Percentiles rank a stretch among this genome's conserved stretches.
phyloP scores from a whole-genome alignment of 2,797 vertebrate species.

The Anabacerthia variegaticeps region DNA sequence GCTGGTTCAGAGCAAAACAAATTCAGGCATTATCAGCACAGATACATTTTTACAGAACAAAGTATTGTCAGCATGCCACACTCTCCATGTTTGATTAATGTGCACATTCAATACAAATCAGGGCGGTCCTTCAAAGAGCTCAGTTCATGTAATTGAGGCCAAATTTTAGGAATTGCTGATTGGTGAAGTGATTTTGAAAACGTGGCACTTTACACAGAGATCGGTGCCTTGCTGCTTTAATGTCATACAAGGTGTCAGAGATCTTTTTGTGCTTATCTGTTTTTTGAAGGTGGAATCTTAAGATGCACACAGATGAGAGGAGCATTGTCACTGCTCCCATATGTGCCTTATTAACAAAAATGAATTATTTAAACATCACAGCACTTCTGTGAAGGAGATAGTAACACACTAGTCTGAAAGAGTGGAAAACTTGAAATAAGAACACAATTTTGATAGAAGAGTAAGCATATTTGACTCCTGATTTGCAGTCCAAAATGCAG shows the following conservation, averaged over 20 bases:
- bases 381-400: not conserved
- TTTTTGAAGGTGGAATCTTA: not conserved
- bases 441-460: not conserved
- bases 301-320: not conserved
- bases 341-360: not conserved
- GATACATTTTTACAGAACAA: slow-evolving; percentile 35
- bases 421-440: not conserved
- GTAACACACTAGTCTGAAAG: not conserved
- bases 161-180: slow-evolving; percentile 30
- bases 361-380: not conserved
- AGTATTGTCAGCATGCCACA: slow-evolving; percentile 34
- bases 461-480: not conserved
- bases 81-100: slow-evolving; percentile 36
- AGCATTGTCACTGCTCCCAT: not conserved
- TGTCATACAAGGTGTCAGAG: not conserved
- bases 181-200: slow-evolving; percentile 48
- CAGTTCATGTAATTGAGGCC: not conserved
- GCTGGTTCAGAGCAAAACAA: slow-evolving; percentile 8
- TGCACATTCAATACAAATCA: slow-evolving; percentile 12
- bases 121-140: not conserved
- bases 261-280: not conserved
- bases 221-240: not conserved
- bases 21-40: slow-evolving; percentile 11
- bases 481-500: not conserved
- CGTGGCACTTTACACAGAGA: not conserved